phyloP scores from a whole-genome alignment of 2,888 invertebrate genomes.

The Drosophila aldrichi region DNA sequence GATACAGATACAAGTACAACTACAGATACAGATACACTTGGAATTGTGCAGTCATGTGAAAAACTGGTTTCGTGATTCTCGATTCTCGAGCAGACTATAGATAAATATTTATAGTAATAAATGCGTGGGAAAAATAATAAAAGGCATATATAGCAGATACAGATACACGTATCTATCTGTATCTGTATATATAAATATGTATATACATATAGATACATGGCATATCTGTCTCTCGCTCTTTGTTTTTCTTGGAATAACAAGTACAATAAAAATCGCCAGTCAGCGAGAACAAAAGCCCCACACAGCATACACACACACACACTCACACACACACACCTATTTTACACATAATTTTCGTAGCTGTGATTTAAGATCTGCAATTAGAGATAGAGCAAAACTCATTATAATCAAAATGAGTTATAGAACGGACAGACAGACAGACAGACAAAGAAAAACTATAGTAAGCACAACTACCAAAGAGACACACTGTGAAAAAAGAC shows the following conservation, averaged over 20 bases:
- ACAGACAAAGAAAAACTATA: constrained; percentile 9
- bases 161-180: not conserved
- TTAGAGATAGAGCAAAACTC: constrained; percentile 72
- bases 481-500: not conserved
- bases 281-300: constrained; percentile 47
- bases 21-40: constrained; percentile 19
- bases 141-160: constrained; percentile 29
- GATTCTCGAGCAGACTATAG: constrained; percentile 39
- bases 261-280: constrained; percentile 50
- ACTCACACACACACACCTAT: constrained; percentile 6
- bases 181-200: not conserved
- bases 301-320: constrained; percentile 8
- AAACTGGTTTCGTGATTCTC: constrained; percentile 60
- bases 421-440: constrained; percentile 38
- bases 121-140: constrained; percentile 70
- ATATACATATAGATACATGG: not conserved
- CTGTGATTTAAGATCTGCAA: constrained; percentile 65
- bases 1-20: constrained; percentile 8
- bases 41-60: constrained; percentile 34
- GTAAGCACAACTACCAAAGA: not conserved
- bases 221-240: not conserved
- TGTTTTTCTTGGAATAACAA: constrained; percentile 17
- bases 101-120: constrained; percentile 68
- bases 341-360: constrained; percentile 23
- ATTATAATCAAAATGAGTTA: constrained; percentile 76